Evolutionary conservation across 2,888 invertebrate species (phyloP), one percentile per base, ranked within the genome.

Genomic region (Drosophila monieri): DNA sequence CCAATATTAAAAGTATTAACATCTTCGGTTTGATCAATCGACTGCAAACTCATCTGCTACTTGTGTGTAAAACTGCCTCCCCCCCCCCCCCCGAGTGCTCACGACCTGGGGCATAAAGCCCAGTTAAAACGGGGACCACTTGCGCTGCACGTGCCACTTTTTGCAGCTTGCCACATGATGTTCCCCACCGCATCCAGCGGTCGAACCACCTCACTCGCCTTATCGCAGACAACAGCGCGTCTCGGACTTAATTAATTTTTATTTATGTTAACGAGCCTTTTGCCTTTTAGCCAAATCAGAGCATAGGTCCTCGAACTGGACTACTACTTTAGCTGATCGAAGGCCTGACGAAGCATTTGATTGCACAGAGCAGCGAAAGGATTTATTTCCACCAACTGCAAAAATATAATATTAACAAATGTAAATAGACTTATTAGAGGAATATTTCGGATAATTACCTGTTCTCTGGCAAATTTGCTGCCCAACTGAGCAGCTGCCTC

Each of bases 361-460:
- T 98, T 99, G 92, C 98, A 98, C 56, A 98, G 93, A 0, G 98
- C 98, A 4, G 98, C 98, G 90, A 97, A 98, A 0, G 98, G 98
- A 92, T 99, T 98, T 89, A 98, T 43, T 88, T 96, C 95, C 3
- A 97, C 95, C 54, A 97, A 92, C 94, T 97, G 68, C 1, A 80
- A 76, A 39, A 15, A 10, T 1, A 27, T 10, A 14, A 8, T 0
- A 6, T 14, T 6, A 0, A 6, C 15, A n/a, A 0, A 23, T 32
- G 18, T 2, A 12, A 1, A 0, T 3, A 5, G 4, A 5, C 6
- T 35, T 18, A 8, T n/a, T 1, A 1, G n/a, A 14, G 2, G 3
- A 18, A n/a, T 8, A 3, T n/a, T 23, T 27, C 0, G 1, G 0
- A 14, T 9, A 12, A 8, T 41, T 35, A 95, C 95, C 93, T 95